A percentile compares a stretch with the other conserved stretches of the same genome.
Evolutionary conservation across 1,140 invertebrate species (phyloP).

Genomic region (Sipha flava): DNA sequence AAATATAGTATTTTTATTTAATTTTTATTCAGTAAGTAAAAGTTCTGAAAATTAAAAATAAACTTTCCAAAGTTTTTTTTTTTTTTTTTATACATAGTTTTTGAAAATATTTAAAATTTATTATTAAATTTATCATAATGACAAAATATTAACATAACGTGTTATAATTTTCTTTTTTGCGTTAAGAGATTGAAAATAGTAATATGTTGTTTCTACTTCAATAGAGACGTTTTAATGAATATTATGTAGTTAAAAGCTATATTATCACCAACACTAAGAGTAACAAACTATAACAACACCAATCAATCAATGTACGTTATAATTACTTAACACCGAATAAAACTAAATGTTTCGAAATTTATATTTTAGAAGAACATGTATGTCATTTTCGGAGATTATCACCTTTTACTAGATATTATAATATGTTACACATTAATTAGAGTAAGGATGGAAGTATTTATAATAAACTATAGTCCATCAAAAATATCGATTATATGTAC

Average conservation of each 20-base stretch:
- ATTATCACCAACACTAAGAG: neutral
- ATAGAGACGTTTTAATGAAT: neutral
- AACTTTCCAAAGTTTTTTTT: neutral
- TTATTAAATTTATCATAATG: neutral
- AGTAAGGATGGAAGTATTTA: too few relatives aligned
- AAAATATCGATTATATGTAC: neutral
- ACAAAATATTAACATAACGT: neutral
- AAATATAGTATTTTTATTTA: too few relatives aligned
- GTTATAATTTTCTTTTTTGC: neutral
- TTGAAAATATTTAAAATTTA: neutral
- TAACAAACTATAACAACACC: neutral
- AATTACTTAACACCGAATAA: neutral
- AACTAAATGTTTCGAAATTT: neutral
- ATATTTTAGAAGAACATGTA: too few relatives aligned
- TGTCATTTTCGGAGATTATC: too few relatives aligned
- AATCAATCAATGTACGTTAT: neutral
- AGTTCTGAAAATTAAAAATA: too few relatives aligned
- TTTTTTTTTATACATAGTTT: neutral
- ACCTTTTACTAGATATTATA: too few relatives aligned
- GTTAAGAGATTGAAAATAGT: neutral
- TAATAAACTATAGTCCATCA: neutral
- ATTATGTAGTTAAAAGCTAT: neutral
- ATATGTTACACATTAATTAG: too few relatives aligned
- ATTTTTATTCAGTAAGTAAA: too few relatives aligned
- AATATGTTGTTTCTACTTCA: neutral